Evolutionary conservation across 2,888 invertebrate genomes (phyloP).

Genomic region (Nephrotoma flavescens): DNA sequence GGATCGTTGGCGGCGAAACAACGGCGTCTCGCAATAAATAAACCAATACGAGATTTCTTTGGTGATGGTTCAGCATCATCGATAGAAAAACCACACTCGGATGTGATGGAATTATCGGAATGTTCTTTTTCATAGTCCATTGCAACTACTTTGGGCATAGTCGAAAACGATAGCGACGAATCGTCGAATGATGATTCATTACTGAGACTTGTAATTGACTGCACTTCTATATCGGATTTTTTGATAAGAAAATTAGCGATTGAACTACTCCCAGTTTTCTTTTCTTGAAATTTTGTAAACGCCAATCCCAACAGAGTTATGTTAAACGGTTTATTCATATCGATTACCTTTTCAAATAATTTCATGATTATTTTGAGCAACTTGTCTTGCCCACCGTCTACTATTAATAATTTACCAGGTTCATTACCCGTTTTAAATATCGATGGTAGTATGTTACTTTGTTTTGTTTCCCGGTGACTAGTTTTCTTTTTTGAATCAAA

Average conservation of each 20-base stretch:
- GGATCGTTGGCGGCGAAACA: conserved; percentile 21
- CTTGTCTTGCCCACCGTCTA: conserved; percentile 44
- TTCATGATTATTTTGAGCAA: conserved; percentile 55
- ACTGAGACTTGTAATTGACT: conserved; percentile 53
- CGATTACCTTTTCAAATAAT: conserved; percentile 57
- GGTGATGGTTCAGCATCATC: conserved; percentile 59
- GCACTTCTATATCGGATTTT: conserved; percentile 53
- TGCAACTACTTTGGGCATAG: conserved; percentile 19
- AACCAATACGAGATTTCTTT: conserved; percentile 44
- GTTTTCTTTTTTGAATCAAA: conserved; percentile 49
- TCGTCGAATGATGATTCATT: conserved; percentile 32
- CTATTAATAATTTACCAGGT: conserved; percentile 28
- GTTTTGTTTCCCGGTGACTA: conserved; percentile 59
- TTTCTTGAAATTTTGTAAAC: conserved; percentile 66
- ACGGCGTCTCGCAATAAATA: conserved; percentile 36
- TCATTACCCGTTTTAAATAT: conserved; percentile 38
- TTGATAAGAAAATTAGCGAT: conserved; percentile 62
- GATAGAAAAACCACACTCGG: conserved; percentile 44
- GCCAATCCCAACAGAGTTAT: conserved; percentile 67
- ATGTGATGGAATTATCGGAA: conserved; percentile 21
- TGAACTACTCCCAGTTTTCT: conserved; percentile 51
- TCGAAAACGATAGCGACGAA: conserved; percentile 25
- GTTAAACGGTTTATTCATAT: conserved; percentile 59
- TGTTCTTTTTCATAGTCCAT: conserved; percentile 20
- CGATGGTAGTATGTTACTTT: conserved; percentile 54